Evolutionary conservation across 2,888 invertebrate species (phyloP).

Genomic region (Macrostomum cliftonense): DNA sequence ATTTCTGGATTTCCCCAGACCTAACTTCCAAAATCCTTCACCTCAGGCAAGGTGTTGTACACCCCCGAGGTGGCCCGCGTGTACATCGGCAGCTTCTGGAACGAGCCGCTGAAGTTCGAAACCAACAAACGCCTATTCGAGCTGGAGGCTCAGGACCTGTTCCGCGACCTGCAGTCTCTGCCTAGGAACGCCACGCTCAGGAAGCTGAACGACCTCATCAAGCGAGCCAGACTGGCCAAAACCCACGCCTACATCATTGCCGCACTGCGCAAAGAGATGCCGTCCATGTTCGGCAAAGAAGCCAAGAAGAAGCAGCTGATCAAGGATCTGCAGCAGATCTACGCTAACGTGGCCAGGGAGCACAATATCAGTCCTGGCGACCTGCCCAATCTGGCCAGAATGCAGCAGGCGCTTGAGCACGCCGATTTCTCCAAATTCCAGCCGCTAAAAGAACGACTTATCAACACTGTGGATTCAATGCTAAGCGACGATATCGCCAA

Average conservation of each 20-base stretch:
- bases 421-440: slow-evolving; percentile 88
- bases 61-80: slow-evolving; percentile 22
- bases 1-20: too few species aligned
- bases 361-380: slow-evolving; percentile 82
- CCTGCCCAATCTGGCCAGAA: slow-evolving; percentile 84
- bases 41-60: slow-evolving; percentile 40
- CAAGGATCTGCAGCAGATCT: slow-evolving; percentile 66
- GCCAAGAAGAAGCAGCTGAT: slow-evolving; percentile 90
- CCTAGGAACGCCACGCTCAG: slow-evolving; percentile 15
- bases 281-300: slow-evolving; percentile 84
- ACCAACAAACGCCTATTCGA: slow-evolving; percentile 16
- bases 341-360: slow-evolving; percentile 67
- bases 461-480: slow-evolving; percentile 88
- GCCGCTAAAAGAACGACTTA: slow-evolving; percentile 63
- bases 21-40: neutral
- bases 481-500: slow-evolving; percentile 78
- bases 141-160: slow-evolving; percentile 14
- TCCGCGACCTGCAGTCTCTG: slow-evolving; percentile 15
- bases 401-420: slow-evolving; percentile 48
- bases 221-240: slow-evolving; percentile 13
- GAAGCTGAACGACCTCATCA: slow-evolving; percentile 17
- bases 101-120: slow-evolving; percentile 20
- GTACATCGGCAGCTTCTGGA: slow-evolving; percentile 24
- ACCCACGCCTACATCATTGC: slow-evolving; percentile 94
- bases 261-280: slow-evolving; percentile 83